Evolutionary conservation across 2,888 invertebrate species (phyloP).

Genomic region (Drosophila robusta): DNA sequence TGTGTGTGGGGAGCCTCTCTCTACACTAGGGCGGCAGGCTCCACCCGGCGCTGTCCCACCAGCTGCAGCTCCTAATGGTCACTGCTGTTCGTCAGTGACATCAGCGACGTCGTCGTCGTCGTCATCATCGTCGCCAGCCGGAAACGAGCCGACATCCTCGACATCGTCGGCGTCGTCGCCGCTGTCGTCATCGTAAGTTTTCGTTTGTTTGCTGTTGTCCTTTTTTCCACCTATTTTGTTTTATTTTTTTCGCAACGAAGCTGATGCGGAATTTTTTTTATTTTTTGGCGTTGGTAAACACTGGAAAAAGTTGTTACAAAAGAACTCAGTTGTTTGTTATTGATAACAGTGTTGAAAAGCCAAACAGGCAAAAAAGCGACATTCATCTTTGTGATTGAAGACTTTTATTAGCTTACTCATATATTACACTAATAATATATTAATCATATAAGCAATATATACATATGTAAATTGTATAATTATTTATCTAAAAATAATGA

Average conservation of each 20-base stretch:
- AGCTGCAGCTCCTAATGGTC: conserved; percentile 40
- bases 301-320: conserved; percentile 10
- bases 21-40: conserved; percentile 32
- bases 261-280: conserved; percentile 17
- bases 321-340: too few species aligned
- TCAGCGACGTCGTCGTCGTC: conserved; percentile 43
- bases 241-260: conserved; percentile 21
- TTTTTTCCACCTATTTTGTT: conserved; percentile 26
- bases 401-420: too few species aligned
- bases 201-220: conserved; percentile 34
- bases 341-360: too few species aligned
- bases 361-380: too few species aligned
- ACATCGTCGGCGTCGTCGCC: conserved; percentile 40
- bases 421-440: too few species aligned
- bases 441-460: too few species aligned
- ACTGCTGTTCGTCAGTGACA: conserved; percentile 71
- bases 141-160: conserved; percentile 57
- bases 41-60: conserved; percentile 3
- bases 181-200: conserved; percentile 65
- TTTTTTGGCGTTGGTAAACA: conserved; percentile 24
- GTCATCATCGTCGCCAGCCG: conserved; percentile 33
- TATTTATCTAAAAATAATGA: too few species aligned
- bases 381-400: too few species aligned
- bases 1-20: conserved; percentile 35
- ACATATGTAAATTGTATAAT: too few species aligned